Evolutionary conservation across 2,113 vertebrate genomes (phyloP), one percentile per base, ranked within the genome.

Genomic region (Dermatemys mawii): DNA sequence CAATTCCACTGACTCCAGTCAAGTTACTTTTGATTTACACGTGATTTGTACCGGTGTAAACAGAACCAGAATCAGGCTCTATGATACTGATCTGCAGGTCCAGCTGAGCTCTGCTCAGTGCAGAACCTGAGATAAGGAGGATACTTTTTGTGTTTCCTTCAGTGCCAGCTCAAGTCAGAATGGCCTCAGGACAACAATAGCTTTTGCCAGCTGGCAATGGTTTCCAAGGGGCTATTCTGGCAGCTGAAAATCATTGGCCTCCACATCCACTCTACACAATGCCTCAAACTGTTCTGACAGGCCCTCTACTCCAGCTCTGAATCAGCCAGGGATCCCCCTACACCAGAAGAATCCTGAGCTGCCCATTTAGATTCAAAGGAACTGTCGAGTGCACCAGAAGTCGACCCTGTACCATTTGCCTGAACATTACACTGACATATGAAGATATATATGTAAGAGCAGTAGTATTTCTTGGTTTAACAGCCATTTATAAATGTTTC

Each of bases 171-270:
- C 2, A 0, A 8, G 29, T 24, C 81, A 29, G 4, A 60, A 3
- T 12, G 51, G 27, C 60, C 86, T 22, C 17, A 16, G 26, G 84
- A 8, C 48, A 81, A 24, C 57, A 90, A n/a, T 5, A n/a, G 21
- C 10, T 14, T 87, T 44, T 76, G 67, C 84, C 67, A 54, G 0
- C 1, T 1, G 78, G 54, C 16, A 78, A 29, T 29, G 4, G 1
- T 9, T 2, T 24, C 9, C 1, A 29, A 17, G 3, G 26, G 24
- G 1, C 8, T 7, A 14, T 6, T 14, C 70, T 2, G 0, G 6
- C 2, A 54, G 8, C 48, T 86, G 81, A 7, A 13, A 80, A 57
- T 27, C 70, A 67, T 26, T 44, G 0, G 3, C 2, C 5, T 1
- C n/a, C 70, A 27, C 35, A 1, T 1, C 0, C 3, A 3, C 5